Evolutionary conservation across 2,113 vertebrate species (phyloP).

Genomic region (Gila orcuttii): DNA sequence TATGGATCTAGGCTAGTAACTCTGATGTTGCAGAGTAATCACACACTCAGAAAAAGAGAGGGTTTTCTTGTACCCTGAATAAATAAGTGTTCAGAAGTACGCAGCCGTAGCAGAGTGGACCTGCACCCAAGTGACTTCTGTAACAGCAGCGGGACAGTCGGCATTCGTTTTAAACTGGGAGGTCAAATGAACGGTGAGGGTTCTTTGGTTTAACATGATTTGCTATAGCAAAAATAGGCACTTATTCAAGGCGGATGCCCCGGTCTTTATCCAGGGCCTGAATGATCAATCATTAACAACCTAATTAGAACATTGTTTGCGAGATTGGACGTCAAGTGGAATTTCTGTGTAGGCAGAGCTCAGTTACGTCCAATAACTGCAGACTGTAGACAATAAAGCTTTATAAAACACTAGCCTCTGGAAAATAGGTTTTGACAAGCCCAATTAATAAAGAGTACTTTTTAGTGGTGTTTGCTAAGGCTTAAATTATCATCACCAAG

Average conservation of each 20-base stretch:
- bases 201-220: constrained; percentile 22
- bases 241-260: not conserved
- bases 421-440: not conserved
- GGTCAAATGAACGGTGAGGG: not conserved
- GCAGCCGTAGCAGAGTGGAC: not conserved
- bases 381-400: not conserved
- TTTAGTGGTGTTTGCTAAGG: not conserved
- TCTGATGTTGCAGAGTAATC: not conserved
- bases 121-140: not conserved
- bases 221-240: not conserved
- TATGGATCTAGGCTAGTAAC: not conserved
- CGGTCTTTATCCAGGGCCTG: not conserved
- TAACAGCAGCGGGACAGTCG: not conserved
- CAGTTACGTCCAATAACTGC: not conserved
- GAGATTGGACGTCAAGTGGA: not conserved
- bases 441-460: not conserved
- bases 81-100: constrained; percentile 8
- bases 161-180: not conserved
- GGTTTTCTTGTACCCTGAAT: not conserved
- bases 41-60: not conserved
- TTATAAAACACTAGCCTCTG: not conserved
- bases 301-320: not conserved
- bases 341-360: not conserved
- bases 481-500: not conserved
- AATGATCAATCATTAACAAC: not conserved